Conservation (phyloP, 2,113 vertebrate genomes). For the Ammospiza caudacuta region DNA sequence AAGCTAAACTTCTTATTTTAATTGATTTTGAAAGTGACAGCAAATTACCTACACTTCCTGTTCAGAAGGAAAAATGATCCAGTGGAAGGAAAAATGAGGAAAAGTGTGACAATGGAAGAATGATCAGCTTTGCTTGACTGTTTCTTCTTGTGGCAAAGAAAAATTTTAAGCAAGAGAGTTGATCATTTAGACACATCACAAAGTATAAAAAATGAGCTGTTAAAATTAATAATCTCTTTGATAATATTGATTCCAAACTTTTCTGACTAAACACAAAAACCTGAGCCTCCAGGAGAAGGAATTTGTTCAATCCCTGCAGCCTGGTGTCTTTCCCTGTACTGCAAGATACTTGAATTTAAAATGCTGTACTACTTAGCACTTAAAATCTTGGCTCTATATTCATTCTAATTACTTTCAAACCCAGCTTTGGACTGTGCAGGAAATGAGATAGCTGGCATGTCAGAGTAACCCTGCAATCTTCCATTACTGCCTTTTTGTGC, state of each 20-base stretch:
- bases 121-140: not conserved
- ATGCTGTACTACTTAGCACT: constrained; percentile 17
- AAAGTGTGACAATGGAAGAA: not conserved
- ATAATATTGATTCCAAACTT: not conserved
- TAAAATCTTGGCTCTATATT: constrained; percentile 33
- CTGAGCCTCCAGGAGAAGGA: not conserved
- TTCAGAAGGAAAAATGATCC: not conserved
- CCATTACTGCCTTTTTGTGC: constrained; percentile 25
- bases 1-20: not conserved
- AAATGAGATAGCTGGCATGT: constrained; percentile 40
- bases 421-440: constrained; percentile 32
- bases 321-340: not conserved
- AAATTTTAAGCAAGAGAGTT: not conserved
- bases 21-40: not conserved
- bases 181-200: not conserved
- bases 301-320: not conserved
- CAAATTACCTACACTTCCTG: not conserved
- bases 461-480: not conserved
- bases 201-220: not conserved
- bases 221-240: not conserved
- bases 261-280: not conserved
- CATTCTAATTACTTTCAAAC: constrained; percentile 50
- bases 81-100: not conserved
- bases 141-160: not conserved
- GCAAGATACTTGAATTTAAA: constrained; percentile 28